Evolutionary conservation across 2,888 invertebrate species (phyloP).

Genomic region (Rhyacophila evoluta): DNA sequence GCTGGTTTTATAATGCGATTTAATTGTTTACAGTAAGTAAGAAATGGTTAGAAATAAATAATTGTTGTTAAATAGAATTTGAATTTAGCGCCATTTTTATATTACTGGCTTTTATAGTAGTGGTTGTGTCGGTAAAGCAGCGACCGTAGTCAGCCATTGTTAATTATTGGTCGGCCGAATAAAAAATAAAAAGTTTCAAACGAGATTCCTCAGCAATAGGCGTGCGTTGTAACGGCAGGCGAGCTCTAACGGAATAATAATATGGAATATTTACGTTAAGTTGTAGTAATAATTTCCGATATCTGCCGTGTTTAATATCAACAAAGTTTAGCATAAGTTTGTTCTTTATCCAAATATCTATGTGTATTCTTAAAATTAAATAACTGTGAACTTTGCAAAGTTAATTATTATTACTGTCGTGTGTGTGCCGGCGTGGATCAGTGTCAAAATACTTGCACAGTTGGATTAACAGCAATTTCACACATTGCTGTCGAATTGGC

Average conservation of each 20-base stretch:
- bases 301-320: conserved; percentile 8
- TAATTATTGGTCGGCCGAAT: conserved; percentile 1
- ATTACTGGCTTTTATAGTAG: background rate
- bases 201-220: conserved; percentile 29
- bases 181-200: conserved; percentile 26
- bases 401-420: background rate
- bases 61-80: too few species aligned
- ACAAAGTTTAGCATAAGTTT: background rate
- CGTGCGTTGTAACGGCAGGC: conserved; percentile 27
- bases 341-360: background rate
- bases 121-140: background rate
- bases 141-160: background rate
- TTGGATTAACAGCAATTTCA: conserved; percentile 5
- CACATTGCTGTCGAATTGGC: background rate
- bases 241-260: conserved; percentile 24
- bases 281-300: conserved; percentile 13
- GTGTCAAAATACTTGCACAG: conserved; percentile 5
- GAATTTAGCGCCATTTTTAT: background rate
- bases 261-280: conserved; percentile 16
- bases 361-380: background rate
- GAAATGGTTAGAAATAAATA: too few species aligned
- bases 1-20: too few species aligned
- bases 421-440: conserved; percentile 24
- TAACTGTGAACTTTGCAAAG: conserved; percentile 10
- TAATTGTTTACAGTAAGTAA: too few species aligned